Conservation (phyloP, 2,888 invertebrate genomes). For the Apotomis turbidana region DNA sequence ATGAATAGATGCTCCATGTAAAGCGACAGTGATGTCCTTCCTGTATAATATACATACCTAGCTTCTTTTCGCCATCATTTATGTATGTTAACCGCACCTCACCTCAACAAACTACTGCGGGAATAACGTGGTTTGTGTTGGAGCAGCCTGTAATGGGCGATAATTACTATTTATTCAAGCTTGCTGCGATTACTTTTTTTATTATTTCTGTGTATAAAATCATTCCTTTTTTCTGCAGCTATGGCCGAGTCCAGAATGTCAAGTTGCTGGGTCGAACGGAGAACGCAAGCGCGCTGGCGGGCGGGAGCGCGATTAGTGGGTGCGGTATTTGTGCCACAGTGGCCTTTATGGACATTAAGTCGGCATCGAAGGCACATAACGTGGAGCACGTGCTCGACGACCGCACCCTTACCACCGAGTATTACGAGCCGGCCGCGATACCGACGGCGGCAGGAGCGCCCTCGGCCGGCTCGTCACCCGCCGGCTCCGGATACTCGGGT, state of each 20-base stretch:
- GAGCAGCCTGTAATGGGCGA: no score
- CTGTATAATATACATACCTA: no score
- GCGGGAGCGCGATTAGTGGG: constrained; percentile 83
- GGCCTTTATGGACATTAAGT: constrained; percentile 98
- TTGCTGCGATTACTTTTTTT: no score
- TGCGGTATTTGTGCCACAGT: constrained; percentile 92
- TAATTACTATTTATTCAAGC: no score
- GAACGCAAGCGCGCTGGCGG: constrained; percentile 80
- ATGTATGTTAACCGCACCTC: no score
- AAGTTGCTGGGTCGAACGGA: constrained; percentile 91
- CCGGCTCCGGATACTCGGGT: constrained; percentile 85
- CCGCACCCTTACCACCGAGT: constrained; percentile 93
- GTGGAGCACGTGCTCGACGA: constrained; percentile 95
- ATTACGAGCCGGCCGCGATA: constrained; percentile 93
- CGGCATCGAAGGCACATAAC: constrained; percentile 96
- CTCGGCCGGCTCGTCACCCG: constrained; percentile 81
- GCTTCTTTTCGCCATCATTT: no score
- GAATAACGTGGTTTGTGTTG: no score
- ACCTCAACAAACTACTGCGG: no score
- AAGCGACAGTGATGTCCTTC: no score
- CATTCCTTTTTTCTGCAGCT: constrained; percentile 85
- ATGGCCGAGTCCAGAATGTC: constrained; percentile 99
- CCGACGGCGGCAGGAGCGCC: constrained; percentile 84
- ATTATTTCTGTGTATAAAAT: neutral
- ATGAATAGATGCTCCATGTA: no score